Percentiles rank a stretch among this genome's conserved stretches.
These are phyloP conservation scores for Microdon myrmicae DNA, from an alignment of 2,888 invertebrate genomes.

Conservation along the genomic window DNA sequence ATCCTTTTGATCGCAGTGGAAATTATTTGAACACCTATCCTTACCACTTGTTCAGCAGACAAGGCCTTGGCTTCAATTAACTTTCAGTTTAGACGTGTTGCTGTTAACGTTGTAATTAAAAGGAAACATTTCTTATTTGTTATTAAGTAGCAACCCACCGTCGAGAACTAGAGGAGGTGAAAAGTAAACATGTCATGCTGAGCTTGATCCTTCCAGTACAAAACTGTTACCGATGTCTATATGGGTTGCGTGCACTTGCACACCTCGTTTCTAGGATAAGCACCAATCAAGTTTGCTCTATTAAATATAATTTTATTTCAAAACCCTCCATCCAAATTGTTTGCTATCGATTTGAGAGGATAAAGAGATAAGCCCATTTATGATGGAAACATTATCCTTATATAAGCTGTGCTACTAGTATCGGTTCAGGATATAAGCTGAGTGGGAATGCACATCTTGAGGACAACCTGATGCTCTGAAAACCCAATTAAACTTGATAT, in stretches of 20 bases:
- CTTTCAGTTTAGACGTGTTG: no score
- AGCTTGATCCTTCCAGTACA: no score
- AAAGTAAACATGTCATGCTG: no score
- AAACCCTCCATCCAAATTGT: slow-evolving; percentile 6
- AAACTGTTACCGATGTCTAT: no score
- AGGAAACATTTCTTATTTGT: no score
- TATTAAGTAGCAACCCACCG: no score
- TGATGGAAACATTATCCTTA: slow-evolving; percentile 48
- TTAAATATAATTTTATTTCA: slow-evolving; percentile 42
- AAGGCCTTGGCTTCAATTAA: no score
- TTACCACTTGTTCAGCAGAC: no score
- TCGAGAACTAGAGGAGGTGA: no score
- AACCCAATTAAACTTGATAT: slow-evolving; percentile 51
- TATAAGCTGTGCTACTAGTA: slow-evolving; percentile 25
- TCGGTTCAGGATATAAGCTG: slow-evolving; percentile 7
- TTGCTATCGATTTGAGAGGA: slow-evolving; percentile 36
- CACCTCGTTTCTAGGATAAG: slow-evolving; percentile 30
- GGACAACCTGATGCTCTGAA: slow-evolving; percentile 51
- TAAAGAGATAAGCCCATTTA: slow-evolving; percentile 43
- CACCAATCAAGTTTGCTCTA: slow-evolving; percentile 41
- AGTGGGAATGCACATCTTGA: slow-evolving; percentile 11
- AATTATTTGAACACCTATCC: no score
- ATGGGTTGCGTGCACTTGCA: no score
- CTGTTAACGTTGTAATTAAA: no score
- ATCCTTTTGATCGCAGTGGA: slow-evolving; percentile 17